These are phyloP conservation scores for Achatina immaculata DNA, from an alignment of 1,140 invertebrate species.

Conservation along the genomic window DNA sequence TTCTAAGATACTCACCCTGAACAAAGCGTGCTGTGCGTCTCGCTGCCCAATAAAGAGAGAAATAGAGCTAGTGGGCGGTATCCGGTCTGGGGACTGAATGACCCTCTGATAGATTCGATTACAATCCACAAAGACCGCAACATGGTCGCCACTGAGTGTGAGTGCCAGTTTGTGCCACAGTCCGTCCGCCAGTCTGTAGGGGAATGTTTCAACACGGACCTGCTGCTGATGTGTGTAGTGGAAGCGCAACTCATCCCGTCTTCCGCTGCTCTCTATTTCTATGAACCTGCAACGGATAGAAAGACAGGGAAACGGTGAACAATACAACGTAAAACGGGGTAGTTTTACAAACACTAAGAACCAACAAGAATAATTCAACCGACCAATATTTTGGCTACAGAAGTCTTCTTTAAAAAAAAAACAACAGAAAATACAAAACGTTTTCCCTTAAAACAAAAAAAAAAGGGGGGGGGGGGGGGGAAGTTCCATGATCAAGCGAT, in stretches of 20 bases:
- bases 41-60: slow-evolving; percentile 89
- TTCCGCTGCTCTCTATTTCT: slow-evolving; percentile 90
- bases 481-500: too few relatives aligned
- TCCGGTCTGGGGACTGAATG: slow-evolving; percentile 65
- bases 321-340: too few relatives aligned
- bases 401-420: too few relatives aligned
- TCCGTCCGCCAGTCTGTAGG: slow-evolving; percentile 86
- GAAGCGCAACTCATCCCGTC: slow-evolving; percentile 74
- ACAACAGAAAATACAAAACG: too few relatives aligned
- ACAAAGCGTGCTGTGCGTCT: slow-evolving; percentile 85
- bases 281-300: slow-evolving; percentile 78
- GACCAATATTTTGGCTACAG: too few relatives aligned
- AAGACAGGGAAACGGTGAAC: too few relatives aligned
- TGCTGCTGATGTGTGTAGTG: slow-evolving; percentile 73
- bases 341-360: too few relatives aligned
- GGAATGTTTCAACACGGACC: slow-evolving; percentile 86
- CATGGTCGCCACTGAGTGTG: slow-evolving; percentile 84
- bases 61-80: slow-evolving; percentile 64
- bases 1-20: slow-evolving; percentile 79
- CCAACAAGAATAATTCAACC: too few relatives aligned
- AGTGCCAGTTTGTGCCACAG: slow-evolving; percentile 88
- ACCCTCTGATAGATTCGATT: slow-evolving; percentile 84
- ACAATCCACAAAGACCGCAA: slow-evolving; percentile 88
- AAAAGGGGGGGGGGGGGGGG: too few relatives aligned
- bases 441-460: too few relatives aligned